Evolutionary conservation across 2,797 vertebrate genomes (phyloP).

Genomic region (Phalloptychus januarius): DNA sequence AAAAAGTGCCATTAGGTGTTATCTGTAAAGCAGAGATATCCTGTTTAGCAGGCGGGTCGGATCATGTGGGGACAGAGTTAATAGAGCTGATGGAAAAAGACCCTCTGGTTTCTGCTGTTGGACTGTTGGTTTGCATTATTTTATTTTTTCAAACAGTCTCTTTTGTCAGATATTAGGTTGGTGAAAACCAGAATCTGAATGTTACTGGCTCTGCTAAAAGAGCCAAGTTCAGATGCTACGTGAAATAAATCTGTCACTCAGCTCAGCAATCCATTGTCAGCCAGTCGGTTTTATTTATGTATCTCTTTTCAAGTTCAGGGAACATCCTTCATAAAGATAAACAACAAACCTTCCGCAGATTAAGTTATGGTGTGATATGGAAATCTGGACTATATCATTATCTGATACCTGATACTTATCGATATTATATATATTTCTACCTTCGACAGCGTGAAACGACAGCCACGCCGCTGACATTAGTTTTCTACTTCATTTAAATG

Average conservation of each 20-base stretch:
- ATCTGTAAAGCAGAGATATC: constrained; percentile 13
- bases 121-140: background rate
- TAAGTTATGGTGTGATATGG: background rate
- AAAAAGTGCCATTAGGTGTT: constrained; percentile 39
- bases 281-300: background rate
- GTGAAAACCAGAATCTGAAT: background rate
- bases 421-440: background rate
- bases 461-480: background rate
- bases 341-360: background rate
- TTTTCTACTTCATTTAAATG: background rate
- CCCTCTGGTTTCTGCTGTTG: background rate
- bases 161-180: background rate
- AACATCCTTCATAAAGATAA: background rate
- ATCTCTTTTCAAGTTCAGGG: background rate
- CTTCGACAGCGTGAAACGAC: background rate
- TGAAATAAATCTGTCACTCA: background rate
- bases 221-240: background rate
- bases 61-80: constrained; percentile 6
- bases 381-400: background rate
- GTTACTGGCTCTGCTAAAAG: background rate
- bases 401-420: background rate
- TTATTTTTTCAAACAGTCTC: background rate
- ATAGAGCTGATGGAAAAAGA: background rate
- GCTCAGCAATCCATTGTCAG: background rate
- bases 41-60: constrained; percentile 16